These are phyloP conservation scores for Steinernema feltiae DNA, from an alignment of 1,140 invertebrate species.

Conservation along the genomic window DNA sequence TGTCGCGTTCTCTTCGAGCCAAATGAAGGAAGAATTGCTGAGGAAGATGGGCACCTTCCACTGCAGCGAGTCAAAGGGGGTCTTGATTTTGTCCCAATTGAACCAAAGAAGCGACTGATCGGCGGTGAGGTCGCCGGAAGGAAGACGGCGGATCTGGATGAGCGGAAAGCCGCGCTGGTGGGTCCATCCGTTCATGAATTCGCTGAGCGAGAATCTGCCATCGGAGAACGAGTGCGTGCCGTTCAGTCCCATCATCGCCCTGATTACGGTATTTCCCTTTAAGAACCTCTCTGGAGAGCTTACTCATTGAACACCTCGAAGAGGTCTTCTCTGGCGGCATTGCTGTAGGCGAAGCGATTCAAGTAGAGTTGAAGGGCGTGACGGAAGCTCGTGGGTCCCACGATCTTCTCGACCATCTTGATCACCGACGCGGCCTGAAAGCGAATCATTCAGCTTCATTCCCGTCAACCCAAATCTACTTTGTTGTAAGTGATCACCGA, in stretches of 20 bases:
- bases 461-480: not conserved
- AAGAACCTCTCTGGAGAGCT: not conserved
- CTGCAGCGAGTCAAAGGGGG: not conserved
- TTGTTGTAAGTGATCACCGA: constrained; percentile 6
- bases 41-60: constrained; percentile 2
- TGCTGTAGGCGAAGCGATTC: not conserved
- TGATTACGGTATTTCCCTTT: not conserved
- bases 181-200: constrained; percentile 10
- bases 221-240: not conserved
- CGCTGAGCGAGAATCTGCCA: not conserved
- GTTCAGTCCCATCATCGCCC: not conserved
- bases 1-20: constrained; percentile 4
- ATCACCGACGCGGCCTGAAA: not conserved
- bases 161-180: not conserved
- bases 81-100: not conserved
- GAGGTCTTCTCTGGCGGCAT: not conserved
- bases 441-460: not conserved
- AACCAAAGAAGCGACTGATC: not conserved
- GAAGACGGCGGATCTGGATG: not conserved
- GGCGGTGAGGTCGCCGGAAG: constrained; percentile 1
- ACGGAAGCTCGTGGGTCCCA: not conserved
- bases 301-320: not conserved
- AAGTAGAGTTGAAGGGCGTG: not conserved
- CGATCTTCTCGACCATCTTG: not conserved
- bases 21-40: not conserved